Conservation (phyloP, 53 echinoderm and acorn worm genomes). For the Stichopus horrens region DNA sequence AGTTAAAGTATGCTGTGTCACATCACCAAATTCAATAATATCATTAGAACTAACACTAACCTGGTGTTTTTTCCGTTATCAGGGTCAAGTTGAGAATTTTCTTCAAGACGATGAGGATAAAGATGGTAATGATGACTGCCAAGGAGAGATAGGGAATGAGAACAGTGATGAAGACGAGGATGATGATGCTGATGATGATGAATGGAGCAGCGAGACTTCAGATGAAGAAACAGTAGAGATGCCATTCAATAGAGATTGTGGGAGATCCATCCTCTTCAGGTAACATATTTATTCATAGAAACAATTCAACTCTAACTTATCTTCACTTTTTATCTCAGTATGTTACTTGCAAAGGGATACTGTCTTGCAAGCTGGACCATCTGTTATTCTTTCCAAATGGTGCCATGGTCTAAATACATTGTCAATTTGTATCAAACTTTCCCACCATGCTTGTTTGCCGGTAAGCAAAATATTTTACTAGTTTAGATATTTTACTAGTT, state of each 20-base stretch:
- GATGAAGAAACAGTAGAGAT: neutral
- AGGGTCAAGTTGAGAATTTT: constrained; percentile 84
- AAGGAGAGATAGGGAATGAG: neutral
- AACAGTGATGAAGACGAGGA: constrained; percentile 15
- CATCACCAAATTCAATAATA: too few relatives aligned
- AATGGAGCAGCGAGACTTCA: neutral
- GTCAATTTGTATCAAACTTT: too few relatives aligned
- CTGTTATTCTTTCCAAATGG: too few relatives aligned
- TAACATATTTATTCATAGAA: neutral
- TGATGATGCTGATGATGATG: constrained; percentile 1
- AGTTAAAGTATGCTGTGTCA: too few relatives aligned
- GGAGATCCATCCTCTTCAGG: constrained; percentile 34
- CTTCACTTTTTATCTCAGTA: too few relatives aligned
- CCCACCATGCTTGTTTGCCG: too few relatives aligned
- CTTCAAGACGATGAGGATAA: constrained; percentile 41
- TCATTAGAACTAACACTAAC: neutral
- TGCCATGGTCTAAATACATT: too few relatives aligned
- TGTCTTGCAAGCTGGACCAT: too few relatives aligned
- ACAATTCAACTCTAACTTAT: too few relatives aligned
- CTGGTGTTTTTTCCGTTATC: neutral
- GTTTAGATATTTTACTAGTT: too few relatives aligned
- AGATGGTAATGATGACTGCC: neutral
- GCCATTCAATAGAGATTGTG: neutral
- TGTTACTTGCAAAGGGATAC: too few relatives aligned
- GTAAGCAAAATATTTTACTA: too few relatives aligned